Conservation (phyloP, 64 coral and sea anemone genomes). For the Cladopsammia gracilis region DNA sequence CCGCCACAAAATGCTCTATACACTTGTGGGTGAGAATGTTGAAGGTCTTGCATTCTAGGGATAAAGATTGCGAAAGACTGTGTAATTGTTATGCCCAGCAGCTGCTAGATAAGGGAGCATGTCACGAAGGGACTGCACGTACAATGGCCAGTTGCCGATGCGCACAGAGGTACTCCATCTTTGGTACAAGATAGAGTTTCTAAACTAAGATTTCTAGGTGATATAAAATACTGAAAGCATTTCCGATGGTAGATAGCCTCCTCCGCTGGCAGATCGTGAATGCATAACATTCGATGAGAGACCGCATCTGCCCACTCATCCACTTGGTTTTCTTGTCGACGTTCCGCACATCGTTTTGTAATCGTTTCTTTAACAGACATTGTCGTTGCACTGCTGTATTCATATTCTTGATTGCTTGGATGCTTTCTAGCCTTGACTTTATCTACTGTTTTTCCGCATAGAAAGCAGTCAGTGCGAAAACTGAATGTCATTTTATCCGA, state of each 20-base stretch:
- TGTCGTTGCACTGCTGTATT: conserved; percentile 17
- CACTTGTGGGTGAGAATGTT: conserved; percentile 29
- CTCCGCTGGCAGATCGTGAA: too few relatives aligned
- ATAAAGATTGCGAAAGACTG: conserved; percentile 39
- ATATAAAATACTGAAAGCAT: too few relatives aligned
- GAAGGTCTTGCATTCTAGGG: conserved; percentile 47
- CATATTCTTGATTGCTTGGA: conserved; percentile 28
- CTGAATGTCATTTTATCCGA: background rate
- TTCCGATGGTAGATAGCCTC: too few relatives aligned
- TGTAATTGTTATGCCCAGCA: conserved; percentile 46
- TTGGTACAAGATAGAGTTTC: too few relatives aligned
- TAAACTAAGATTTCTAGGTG: too few relatives aligned
- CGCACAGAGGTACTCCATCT: background rate
- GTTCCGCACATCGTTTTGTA: conserved; percentile 31
- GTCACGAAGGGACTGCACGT: background rate
- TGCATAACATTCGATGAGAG: too few relatives aligned
- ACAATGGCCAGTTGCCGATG: background rate
- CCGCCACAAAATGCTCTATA: conserved; percentile 42
- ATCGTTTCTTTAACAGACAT: conserved; percentile 11
- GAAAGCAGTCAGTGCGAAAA: conserved; percentile 21
- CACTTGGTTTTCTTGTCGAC: too few relatives aligned
- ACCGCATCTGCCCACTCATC: too few relatives aligned
- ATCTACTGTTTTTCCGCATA: conserved; percentile 50
- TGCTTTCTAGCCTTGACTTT: conserved; percentile 16
- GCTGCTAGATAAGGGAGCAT: conserved; percentile 4